A percentile compares a stretch with the other conserved stretches of the same genome.
Evolutionary conservation across 1,140 invertebrate species (phyloP).

Genomic region (Macrocentrus cingulum): DNA sequence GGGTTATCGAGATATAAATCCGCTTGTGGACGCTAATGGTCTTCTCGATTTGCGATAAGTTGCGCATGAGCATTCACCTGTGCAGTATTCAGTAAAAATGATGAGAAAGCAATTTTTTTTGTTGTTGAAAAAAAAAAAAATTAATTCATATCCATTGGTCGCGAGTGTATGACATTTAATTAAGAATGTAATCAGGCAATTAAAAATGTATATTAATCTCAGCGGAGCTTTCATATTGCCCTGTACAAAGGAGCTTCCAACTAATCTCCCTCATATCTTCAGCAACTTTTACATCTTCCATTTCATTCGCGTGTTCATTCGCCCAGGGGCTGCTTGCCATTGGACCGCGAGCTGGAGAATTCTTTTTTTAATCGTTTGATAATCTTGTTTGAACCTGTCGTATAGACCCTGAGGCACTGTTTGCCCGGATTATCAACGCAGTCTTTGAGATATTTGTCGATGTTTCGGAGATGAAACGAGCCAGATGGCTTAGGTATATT

Average conservation of each 20-base stretch:
- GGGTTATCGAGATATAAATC: constrained; percentile 50
- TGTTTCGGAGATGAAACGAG: background rate
- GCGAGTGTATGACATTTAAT: constrained; percentile 56
- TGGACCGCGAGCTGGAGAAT: constrained; percentile 34
- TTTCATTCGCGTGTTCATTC: constrained; percentile 28
- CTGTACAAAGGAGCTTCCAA: constrained; percentile 44
- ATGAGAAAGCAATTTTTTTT: no score
- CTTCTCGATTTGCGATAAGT: constrained; percentile 24
- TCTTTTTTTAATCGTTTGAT: constrained; percentile 57
- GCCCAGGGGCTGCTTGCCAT: constrained; percentile 10
- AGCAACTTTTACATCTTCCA: constrained; percentile 26
- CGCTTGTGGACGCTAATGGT: constrained; percentile 45
- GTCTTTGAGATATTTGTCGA: constrained; percentile 25
- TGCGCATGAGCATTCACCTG: constrained; percentile 17
- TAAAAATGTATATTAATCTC: constrained; percentile 56
- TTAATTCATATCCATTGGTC: background rate
- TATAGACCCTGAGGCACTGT: constrained; percentile 29
- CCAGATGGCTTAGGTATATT: background rate
- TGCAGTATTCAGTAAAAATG: no score
- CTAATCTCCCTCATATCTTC: constrained; percentile 28
- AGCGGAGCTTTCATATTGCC: constrained; percentile 56
- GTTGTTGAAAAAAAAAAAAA: no score
- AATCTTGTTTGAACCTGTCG: constrained; percentile 52
- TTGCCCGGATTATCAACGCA: constrained; percentile 49
- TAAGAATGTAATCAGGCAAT: constrained; percentile 54